phyloP scores from a whole-genome alignment of 2,797 vertebrate genomes.

The Halcyon leucocephala region DNA sequence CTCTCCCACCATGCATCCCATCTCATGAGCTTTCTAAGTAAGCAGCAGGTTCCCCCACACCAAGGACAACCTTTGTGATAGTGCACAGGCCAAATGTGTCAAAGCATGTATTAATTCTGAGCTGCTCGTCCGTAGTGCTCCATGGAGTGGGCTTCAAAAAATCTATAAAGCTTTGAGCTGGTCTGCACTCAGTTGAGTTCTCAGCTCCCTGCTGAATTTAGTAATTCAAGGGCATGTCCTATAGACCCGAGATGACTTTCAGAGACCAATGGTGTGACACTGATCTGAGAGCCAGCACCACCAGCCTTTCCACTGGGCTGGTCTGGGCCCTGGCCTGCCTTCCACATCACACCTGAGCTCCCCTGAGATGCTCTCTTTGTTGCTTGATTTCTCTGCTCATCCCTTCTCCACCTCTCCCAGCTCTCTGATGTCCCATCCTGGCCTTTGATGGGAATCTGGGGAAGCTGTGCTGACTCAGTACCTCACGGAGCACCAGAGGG shows the following conservation, averaged over 20 bases:
- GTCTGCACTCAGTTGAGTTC: not conserved
- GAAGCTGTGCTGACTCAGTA: not conserved
- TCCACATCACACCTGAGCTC: not conserved
- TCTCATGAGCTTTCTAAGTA: not conserved
- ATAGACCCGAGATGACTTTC: not conserved
- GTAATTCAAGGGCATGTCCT: not conserved
- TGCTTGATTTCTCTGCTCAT: not conserved
- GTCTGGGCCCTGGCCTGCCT: not conserved
- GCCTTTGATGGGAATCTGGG: not conserved
- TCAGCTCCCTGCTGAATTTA: not conserved
- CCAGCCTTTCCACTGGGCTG: not conserved
- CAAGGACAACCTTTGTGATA: not conserved
- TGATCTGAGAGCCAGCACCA: not conserved
- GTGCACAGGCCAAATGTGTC: not conserved
- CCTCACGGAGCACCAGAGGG: not conserved
- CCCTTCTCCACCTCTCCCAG: not conserved
- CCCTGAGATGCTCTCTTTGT: not conserved
- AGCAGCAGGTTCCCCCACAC: not conserved
- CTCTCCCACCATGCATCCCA: not conserved
- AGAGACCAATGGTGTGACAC: rapidly evolving
- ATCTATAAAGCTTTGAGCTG: not conserved
- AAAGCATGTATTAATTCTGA: not conserved
- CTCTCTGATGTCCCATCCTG: not conserved
- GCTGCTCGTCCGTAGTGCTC: not conserved
- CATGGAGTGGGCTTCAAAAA: not conserved